Evolutionary conservation across 1,140 invertebrate genomes (phyloP), one percentile per base, ranked within the genome.

Genomic region (Bradysia coprophila): DNA sequence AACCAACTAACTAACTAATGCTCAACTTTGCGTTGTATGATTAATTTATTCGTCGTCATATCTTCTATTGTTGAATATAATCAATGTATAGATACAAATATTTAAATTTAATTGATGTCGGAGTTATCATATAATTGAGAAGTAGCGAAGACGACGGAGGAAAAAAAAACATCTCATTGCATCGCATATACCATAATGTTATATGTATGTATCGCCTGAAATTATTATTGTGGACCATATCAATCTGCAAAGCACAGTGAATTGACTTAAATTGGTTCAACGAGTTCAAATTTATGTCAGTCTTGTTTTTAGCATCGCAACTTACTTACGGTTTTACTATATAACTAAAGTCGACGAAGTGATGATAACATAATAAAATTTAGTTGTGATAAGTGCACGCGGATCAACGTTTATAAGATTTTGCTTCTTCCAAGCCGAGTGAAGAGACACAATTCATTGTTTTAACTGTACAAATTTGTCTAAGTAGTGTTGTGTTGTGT

Each of bases 201-300:
- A n/a, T n/a, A n/a, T n/a, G n/a, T n/a, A n/a, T n/a, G n/a, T n/a
- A n/a, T n/a, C n/a, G n/a, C n/a, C n/a, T n/a, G n/a, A n/a, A n/a
- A n/a, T n/a, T n/a, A n/a, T n/a, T n/a, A 28, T 8, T 13, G 24
- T 28, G 24, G 24, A 28, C 24, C 6, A n/a, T n/a, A 28, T 28
- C 24, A 28, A 28, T 28, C 24, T 28, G 24, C 24, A 28, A 13
- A n/a, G n/a, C n/a, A 13, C 24, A 28, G 24, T 37, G 41, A 43
- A 43, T 43, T 43, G 34, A 24, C 15, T 43, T 43, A 43, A 43
- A 43, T 43, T 43, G 34, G 31, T 43, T 43, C 22, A 43, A 43
- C 33, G 22, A 43, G 33, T 36, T 43, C 32, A 43, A 36, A 36
- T 37, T 36, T 34, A 13, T 31, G 8, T 21, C 21, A 22, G 38